A percentile compares a stretch with the other conserved stretches of the same genome.
Evolutionary conservation across 2,797 vertebrate genomes (phyloP).

Genomic region (Scyliorhinus canicula): DNA sequence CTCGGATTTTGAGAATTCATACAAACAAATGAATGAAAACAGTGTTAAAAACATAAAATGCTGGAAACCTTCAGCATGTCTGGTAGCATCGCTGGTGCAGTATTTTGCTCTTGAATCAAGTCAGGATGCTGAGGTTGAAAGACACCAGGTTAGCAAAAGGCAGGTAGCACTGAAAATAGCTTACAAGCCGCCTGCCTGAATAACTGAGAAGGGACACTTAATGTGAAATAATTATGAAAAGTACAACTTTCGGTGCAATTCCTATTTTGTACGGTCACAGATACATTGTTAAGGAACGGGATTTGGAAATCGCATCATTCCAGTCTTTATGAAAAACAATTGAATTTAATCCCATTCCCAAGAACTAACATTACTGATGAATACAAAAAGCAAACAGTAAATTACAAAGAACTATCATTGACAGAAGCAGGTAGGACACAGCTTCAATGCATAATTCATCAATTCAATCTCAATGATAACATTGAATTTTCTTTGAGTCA

Average conservation of each 20-base stretch:
- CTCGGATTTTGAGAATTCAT: background rate
- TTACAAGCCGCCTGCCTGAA: background rate
- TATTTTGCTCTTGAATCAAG: too few relatives aligned
- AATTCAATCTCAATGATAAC: conserved; percentile 17
- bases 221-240: background rate
- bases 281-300: background rate
- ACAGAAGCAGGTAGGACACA: background rate
- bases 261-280: background rate
- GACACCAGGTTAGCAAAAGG: background rate
- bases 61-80: too few relatives aligned
- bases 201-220: background rate
- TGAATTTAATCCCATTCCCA: background rate
- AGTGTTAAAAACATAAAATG: too few relatives aligned
- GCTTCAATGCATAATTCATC: background rate
- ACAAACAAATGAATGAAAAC: background rate
- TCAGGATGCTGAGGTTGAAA: background rate
- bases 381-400: background rate
- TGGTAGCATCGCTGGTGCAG: too few relatives aligned
- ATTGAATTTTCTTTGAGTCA: background rate
- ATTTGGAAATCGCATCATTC: background rate
- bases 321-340: background rate
- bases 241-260: background rate
- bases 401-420: background rate
- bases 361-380: background rate
- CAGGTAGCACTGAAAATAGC: background rate